Conservation (phyloP, 2,888 invertebrate species). For the Calliopum simillimum region DNA sequence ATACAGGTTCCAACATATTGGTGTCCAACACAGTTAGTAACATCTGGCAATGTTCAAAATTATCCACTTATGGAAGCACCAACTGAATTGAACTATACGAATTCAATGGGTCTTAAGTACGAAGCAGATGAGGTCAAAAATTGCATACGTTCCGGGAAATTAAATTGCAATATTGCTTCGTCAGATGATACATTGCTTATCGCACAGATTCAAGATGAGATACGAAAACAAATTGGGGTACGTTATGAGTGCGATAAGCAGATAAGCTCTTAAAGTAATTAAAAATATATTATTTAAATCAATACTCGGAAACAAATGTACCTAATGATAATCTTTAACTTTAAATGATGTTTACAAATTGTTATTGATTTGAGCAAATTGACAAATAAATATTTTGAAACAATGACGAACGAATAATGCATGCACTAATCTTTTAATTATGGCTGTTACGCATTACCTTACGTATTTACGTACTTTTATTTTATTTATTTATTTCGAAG, state of each 20-base stretch:
- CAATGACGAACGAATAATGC: no score
- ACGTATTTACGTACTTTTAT: no score
- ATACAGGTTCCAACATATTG: conserved; percentile 72
- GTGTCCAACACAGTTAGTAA: conserved; percentile 72
- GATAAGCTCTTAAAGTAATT: conserved; percentile 38
- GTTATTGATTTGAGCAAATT: neutral
- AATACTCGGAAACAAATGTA: neutral
- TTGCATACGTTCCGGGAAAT: conserved; percentile 75
- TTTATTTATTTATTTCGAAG: no score
- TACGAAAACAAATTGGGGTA: conserved; percentile 77
- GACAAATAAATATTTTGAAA: no score
- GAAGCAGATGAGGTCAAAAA: conserved; percentile 80
- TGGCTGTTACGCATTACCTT: no score
- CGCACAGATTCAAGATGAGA: conserved; percentile 76
- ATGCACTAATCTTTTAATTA: no score
- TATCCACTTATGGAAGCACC: conserved; percentile 73
- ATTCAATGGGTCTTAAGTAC: conserved; percentile 79
- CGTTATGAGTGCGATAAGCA: conserved; percentile 62
- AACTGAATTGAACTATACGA: conserved; percentile 72
- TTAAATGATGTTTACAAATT: neutral
- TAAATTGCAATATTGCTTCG: conserved; percentile 75
- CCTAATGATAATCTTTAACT: neutral
- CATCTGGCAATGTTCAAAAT: conserved; percentile 66
- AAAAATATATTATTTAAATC: conserved; percentile 24
- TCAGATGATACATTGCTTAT: conserved; percentile 75